A percentile compares a stretch with the other conserved stretches of the same genome.
Evolutionary conservation across 2,888 invertebrate genomes (phyloP).

Genomic region (Ceraclea dissimilis): DNA sequence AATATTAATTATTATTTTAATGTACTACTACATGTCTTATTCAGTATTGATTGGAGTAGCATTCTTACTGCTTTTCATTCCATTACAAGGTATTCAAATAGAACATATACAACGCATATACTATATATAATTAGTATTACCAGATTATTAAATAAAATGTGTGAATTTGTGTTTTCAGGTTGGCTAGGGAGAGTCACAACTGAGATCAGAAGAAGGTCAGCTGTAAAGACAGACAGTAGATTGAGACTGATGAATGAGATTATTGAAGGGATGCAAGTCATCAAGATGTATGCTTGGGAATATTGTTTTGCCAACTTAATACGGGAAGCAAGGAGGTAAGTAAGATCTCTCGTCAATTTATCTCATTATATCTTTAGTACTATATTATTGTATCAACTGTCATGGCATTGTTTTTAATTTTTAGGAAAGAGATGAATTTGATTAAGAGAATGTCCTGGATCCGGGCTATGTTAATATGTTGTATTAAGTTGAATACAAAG

Average conservation of each 20-base stretch:
- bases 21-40: background rate
- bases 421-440: constrained; percentile 60
- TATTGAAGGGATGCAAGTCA: constrained; percentile 73
- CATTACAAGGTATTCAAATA: constrained; percentile 1
- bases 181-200: constrained; percentile 64
- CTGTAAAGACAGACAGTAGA: constrained; percentile 74
- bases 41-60: background rate
- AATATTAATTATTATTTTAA: background rate
- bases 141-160: no score
- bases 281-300: constrained; percentile 90
- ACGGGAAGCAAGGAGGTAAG: constrained; percentile 61
- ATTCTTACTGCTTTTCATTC: background rate
- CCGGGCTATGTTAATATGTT: constrained; percentile 60
- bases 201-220: constrained; percentile 58
- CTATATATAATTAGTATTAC: no score
- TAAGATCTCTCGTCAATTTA: background rate
- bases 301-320: constrained; percentile 69
- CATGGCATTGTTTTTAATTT: constrained; percentile 28
- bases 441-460: constrained; percentile 61
- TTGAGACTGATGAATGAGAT: constrained; percentile 87
- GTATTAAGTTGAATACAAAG: constrained; percentile 71
- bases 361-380: no score
- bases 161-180: constrained; percentile 36
- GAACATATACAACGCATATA: no score
- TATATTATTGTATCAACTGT: no score